Evolutionary conservation across 1,140 invertebrate species (phyloP), one percentile per base, ranked within the genome.

Genomic region (Metopolophium dirhodum): DNA sequence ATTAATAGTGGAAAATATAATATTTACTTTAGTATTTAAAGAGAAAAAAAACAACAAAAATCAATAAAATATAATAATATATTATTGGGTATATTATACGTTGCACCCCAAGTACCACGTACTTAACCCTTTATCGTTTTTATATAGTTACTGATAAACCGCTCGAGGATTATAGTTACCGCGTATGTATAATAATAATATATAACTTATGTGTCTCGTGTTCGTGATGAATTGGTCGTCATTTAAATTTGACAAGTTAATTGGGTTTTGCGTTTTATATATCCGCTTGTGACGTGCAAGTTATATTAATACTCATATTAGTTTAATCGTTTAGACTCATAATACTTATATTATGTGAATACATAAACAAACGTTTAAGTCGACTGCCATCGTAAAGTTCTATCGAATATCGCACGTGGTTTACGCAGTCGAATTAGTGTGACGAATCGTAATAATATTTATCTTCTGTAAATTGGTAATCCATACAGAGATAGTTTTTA

Each of bases 201-300:
- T 77, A 83, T 23, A 23, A 90, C 7, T 37, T 47, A 57, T 41
- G 23, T 57, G 51, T 57, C 6, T 11, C 88, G 51, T 41, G n/a
- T 61, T 41, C 11, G 37, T 90, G 88, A 90, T 90, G 35, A n/a
- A 90, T 90, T 26, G 88, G 37, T 20, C 51, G 35, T 41, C 87
- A 37, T 89, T 89, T 54, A 54, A 54, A 41, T 61, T 61, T 90
- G 88, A 90, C 88, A 90, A 90, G 88, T 90, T 90, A 90, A 90
- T 90, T 90, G 88, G 54, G 54, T 90, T 41, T 90, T 20, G 23
- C 37, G 35, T 90, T 45, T 51, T 35, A 41, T 20, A 54, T n/a
- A 90, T 90, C 20, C 51, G 88, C 45, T 49, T 54, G 30, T 35
- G 45, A 30, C n/a, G 47, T 47, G 86, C 30, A 35, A 41, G 23